A percentile compares a stretch with the other conserved stretches of the same genome.
These are phyloP conservation scores for Drosophila triauraria DNA, from an alignment of 1,140 invertebrate genomes.

Conservation along the genomic window DNA sequence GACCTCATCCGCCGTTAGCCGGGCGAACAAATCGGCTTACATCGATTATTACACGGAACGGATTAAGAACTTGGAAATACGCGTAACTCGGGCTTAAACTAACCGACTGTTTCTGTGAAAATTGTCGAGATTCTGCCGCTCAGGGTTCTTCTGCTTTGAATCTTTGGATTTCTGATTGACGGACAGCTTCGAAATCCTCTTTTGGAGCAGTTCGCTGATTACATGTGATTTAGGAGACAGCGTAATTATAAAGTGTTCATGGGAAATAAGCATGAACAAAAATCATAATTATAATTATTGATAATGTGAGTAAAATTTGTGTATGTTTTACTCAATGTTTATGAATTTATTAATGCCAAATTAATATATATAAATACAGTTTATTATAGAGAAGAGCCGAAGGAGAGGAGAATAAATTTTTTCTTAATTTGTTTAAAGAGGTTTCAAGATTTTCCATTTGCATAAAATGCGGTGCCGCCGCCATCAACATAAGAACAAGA, in stretches of 20 bases:
- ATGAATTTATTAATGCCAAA: slow-evolving; percentile 36
- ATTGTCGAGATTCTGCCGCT: slow-evolving; percentile 22
- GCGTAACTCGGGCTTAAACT: slow-evolving; percentile 15
- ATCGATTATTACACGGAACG: slow-evolving; percentile 56
- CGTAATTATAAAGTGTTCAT: slow-evolving; percentile 36
- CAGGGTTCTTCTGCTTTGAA: slow-evolving; percentile 24
- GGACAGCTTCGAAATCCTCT: slow-evolving; percentile 32
- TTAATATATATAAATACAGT: slow-evolving; percentile 52
- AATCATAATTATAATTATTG: slow-evolving; percentile 12
- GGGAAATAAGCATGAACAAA: slow-evolving; percentile 30
- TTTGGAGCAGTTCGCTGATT: slow-evolving; percentile 40
- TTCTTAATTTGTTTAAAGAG: slow-evolving; percentile 73
- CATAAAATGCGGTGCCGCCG: slow-evolving; percentile 63
- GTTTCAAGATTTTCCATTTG: slow-evolving; percentile 77
- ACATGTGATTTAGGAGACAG: slow-evolving; percentile 35
- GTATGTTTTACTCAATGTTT: slow-evolving; percentile 9
- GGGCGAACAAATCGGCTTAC: slow-evolving; percentile 61
- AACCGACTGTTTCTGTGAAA: slow-evolving; percentile 26
- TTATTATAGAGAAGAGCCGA: slow-evolving; percentile 23
- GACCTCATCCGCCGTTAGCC: slow-evolving; percentile 71
- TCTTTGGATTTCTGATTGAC: slow-evolving; percentile 23
- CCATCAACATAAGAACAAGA: slow-evolving; percentile 32
- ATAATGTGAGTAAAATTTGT: slow-evolving; percentile 11
- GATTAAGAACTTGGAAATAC: slow-evolving; percentile 41
- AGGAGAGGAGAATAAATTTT: slow-evolving; percentile 61